phyloP scores from a whole-genome alignment of 2,888 invertebrate genomes.

The Tetranychus piercei region DNA sequence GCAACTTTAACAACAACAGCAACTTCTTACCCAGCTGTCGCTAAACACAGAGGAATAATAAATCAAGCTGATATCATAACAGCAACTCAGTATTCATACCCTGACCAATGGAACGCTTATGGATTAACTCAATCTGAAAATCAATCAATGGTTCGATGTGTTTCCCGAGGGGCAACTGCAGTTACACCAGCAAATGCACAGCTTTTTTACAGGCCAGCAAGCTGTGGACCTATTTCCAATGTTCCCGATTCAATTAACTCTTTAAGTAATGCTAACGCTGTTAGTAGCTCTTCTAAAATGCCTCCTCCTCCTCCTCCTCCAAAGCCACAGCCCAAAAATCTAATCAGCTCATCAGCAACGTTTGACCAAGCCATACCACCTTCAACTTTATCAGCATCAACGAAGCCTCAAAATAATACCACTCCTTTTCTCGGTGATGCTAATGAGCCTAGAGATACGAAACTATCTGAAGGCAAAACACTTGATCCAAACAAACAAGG shows the following conservation, averaged over 20 bases:
- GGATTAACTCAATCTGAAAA: neutral
- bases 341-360: neutral
- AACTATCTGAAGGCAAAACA: neutral
- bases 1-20: neutral
- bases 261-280: neutral
- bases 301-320: neutral
- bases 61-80: too few species aligned
- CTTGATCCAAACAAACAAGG: neutral
- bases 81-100: neutral
- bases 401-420: neutral
- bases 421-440: neutral
- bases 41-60: too few species aligned
- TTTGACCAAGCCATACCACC: too few species aligned
- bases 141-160: neutral
- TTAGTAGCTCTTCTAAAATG: neutral
- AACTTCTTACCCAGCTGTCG: neutral
- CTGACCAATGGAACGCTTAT: neutral
- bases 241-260: neutral
- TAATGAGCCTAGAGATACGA: neutral
- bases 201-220: neutral
- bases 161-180: neutral
- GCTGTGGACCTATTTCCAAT: neutral
- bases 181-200: neutral
- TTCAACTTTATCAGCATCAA: neutral
- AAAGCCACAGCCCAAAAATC: neutral